phyloP scores from a whole-genome alignment of 1,140 invertebrate species.

The Cyphomyrmex costatus region DNA sequence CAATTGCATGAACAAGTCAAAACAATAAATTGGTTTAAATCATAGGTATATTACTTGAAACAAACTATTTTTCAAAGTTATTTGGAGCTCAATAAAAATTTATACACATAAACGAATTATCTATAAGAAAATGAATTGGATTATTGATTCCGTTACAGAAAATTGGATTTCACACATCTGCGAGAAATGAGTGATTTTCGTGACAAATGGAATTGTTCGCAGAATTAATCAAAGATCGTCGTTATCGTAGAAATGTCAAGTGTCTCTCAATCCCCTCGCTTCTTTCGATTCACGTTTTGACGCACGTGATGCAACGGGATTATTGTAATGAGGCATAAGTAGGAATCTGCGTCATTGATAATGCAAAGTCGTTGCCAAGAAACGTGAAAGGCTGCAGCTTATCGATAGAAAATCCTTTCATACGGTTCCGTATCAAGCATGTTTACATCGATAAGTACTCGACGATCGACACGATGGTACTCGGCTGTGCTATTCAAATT shows the following conservation, averaged over 20 bases:
- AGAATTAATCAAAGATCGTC: background rate
- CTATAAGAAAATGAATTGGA: background rate
- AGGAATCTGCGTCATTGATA: slow-evolving; percentile 56
- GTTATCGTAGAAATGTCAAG: slow-evolving; percentile 36
- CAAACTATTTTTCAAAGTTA: background rate
- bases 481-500: slow-evolving; percentile 15
- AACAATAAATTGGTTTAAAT: too few species aligned
- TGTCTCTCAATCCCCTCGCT: slow-evolving; percentile 4
- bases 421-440: slow-evolving; percentile 37
- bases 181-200: background rate
- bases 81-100: background rate
- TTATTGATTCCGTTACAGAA: background rate
- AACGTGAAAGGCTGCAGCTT: slow-evolving; percentile 63
- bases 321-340: slow-evolving; percentile 21
- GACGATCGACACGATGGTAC: slow-evolving; percentile 12
- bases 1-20: too few species aligned
- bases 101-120: background rate
- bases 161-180: slow-evolving; percentile 8
- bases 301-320: slow-evolving; percentile 21
- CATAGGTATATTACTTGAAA: too few species aligned
- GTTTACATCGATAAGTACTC: slow-evolving; percentile 69
- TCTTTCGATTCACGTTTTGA: background rate
- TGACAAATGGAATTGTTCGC: slow-evolving; percentile 18
- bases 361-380: slow-evolving; percentile 65
- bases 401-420: slow-evolving; percentile 55